phyloP scores from a whole-genome alignment of 2,888 invertebrate genomes.

The Diarsia dahlii region DNA sequence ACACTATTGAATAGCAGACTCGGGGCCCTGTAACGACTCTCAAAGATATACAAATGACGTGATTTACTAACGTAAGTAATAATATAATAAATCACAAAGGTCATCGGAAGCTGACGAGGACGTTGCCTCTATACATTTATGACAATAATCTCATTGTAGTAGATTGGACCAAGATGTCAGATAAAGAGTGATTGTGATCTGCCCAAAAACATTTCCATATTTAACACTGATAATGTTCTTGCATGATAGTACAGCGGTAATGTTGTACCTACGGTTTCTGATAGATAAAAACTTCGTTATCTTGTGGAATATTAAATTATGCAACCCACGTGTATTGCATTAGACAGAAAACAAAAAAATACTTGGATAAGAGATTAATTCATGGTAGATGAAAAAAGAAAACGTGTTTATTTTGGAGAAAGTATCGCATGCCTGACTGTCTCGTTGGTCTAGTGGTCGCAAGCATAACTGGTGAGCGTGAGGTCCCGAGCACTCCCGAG shows the following conservation, averaged over 20 bases:
- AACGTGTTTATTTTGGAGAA: not conserved
- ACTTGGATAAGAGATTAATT: not conserved
- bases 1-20: too few species aligned
- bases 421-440: not conserved
- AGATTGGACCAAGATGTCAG: conserved; percentile 41
- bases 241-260: conserved; percentile 7
- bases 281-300: not conserved
- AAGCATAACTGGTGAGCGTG: too few species aligned
- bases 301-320: conserved; percentile 12
- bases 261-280: not conserved
- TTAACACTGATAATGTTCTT: conserved; percentile 21
- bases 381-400: not conserved
- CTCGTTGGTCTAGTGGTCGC: too few species aligned
- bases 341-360: not conserved
- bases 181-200: conserved; percentile 46
- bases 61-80: too few species aligned
- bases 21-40: too few species aligned
- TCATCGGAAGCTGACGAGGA: conserved; percentile 43
- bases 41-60: too few species aligned
- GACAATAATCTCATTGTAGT: conserved; percentile 51
- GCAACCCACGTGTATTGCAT: conserved; percentile 11
- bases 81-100: conserved; percentile 27
- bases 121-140: conserved; percentile 29
- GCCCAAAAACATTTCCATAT: conserved; percentile 35
- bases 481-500: too few species aligned